A percentile compares a stretch with the other conserved stretches of the same genome.
Conservation (phyloP, 2,113 vertebrate genomes). For the Bos javanicus region DNA sequence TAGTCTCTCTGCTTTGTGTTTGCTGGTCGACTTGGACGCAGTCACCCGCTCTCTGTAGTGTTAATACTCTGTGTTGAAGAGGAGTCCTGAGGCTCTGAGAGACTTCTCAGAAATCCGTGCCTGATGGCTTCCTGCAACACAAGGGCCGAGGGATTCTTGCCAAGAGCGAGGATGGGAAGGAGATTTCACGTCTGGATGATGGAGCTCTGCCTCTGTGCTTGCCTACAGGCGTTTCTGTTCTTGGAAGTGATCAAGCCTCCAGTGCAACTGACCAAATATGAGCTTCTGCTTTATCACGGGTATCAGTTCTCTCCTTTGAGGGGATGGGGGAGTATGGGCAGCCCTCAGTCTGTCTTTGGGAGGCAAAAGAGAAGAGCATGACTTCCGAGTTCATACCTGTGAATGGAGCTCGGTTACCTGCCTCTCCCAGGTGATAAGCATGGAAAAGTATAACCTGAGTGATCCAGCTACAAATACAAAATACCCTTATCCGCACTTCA, state of each 20-base stretch:
- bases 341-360: not conserved
- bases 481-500: not conserved
- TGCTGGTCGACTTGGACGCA: not conserved
- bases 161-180: not conserved
- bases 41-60: not conserved
- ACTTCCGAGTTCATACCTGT: not conserved
- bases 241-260: not conserved
- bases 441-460: not conserved
- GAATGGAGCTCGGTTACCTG: not conserved
- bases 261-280: not conserved
- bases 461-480: not conserved
- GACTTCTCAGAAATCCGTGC: not conserved
- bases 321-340: accelerated
- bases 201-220: not conserved
- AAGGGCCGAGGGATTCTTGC: not conserved
- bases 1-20: not conserved
- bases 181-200: not conserved
- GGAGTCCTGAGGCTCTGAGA: not conserved
- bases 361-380: not conserved
- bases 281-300: not conserved
- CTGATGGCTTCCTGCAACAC: not conserved
- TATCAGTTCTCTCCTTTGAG: not conserved
- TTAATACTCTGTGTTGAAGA: not conserved
- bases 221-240: not conserved
- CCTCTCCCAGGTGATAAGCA: not conserved